A percentile compares a stretch with the other conserved stretches of the same genome.
Conservation (phyloP, 2,113 vertebrate species). For the Bungarus multicinctus region DNA sequence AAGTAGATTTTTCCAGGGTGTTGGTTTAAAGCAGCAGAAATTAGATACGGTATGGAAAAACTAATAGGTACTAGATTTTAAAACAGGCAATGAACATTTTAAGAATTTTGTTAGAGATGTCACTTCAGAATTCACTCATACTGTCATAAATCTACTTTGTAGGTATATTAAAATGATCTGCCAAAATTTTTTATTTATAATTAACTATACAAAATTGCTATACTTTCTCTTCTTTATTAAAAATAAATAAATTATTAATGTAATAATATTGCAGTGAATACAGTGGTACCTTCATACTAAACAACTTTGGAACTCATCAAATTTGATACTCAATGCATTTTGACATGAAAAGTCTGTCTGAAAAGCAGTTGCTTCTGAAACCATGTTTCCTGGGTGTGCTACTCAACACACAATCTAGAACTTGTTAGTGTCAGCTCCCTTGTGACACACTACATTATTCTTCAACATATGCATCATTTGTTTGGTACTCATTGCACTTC, state of each 20-base stretch:
- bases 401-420: neutral
- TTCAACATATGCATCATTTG: neutral
- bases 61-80: neutral
- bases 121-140: neutral
- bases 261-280: neutral
- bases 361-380: no score
- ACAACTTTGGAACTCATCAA: neutral
- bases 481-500: neutral
- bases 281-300: neutral
- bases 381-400: no score
- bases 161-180: neutral
- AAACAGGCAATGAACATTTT: neutral
- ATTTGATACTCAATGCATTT: neutral
- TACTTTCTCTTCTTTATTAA: neutral
- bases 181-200: neutral
- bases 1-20: accelerated
- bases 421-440: neutral
- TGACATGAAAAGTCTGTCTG: neutral
- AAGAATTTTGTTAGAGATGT: neutral
- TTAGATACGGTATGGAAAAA: neutral
- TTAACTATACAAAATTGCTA: neutral
- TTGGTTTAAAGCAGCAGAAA: neutral
- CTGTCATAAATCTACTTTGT: neutral
- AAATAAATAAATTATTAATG: neutral
- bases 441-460: neutral